Evolutionary conservation across 1,140 invertebrate genomes (phyloP).

Genomic region (Homalodisca vitripennis): DNA sequence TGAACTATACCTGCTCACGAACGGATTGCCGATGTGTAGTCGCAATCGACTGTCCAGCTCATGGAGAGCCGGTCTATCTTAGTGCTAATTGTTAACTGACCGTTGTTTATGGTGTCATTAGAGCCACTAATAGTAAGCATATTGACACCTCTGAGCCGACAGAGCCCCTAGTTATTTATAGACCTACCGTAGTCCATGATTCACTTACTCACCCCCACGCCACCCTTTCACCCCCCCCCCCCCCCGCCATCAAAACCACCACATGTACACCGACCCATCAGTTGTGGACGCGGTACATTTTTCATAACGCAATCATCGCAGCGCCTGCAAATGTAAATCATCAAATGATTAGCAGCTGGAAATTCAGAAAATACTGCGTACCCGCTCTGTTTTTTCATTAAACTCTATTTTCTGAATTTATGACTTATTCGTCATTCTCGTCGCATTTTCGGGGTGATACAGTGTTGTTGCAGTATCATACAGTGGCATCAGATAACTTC

Average conservation of each 20-base stretch:
- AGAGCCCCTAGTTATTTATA: constrained; percentile 10
- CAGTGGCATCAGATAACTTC: neutral
- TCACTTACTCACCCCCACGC: neutral
- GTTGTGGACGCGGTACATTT: constrained; percentile 3
- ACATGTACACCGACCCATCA: constrained; percentile 10
- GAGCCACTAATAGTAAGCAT: constrained; percentile 9
- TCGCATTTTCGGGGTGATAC: neutral
- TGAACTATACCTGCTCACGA: no score
- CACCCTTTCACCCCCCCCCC: neutral
- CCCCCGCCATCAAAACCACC: neutral
- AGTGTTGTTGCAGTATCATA: neutral
- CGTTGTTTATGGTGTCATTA: constrained; percentile 15
- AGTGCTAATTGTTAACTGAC: constrained; percentile 17
- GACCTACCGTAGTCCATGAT: constrained; percentile 8
- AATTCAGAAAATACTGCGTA: constrained; percentile 3
- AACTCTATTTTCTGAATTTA: neutral
- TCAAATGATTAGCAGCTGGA: neutral
- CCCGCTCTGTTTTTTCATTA: neutral
- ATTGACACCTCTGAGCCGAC: constrained; percentile 14
- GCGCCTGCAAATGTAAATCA: constrained; percentile 5
- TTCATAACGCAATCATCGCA: constrained; percentile 12
- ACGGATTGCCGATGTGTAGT: neutral
- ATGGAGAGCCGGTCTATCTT: constrained; percentile 1
- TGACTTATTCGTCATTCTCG: constrained; percentile 3
- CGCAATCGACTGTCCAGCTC: neutral